Conservation (phyloP, 2,888 invertebrate genomes). For the Melipona beecheii region DNA sequence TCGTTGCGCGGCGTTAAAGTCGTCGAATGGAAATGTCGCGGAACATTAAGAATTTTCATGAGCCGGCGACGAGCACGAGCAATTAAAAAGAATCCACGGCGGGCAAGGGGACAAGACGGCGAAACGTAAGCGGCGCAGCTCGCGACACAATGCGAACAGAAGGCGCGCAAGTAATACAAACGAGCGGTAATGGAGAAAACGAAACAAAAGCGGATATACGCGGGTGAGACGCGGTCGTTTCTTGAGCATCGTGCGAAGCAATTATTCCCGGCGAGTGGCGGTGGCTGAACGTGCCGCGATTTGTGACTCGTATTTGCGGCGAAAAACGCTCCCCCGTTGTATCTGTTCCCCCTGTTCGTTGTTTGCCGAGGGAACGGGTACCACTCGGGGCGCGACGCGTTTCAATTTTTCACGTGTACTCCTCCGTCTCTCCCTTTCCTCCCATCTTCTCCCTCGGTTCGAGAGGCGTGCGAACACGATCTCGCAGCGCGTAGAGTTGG, state of each 20-base stretch:
- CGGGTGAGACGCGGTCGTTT: slow-evolving; percentile 28
- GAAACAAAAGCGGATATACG: slow-evolving; percentile 16
- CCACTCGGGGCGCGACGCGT: slow-evolving; percentile 41
- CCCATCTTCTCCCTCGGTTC: slow-evolving; percentile 3
- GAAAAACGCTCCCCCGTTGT: slow-evolving; percentile 41
- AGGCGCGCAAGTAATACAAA: slow-evolving; percentile 15
- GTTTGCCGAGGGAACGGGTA: slow-evolving; percentile 18
- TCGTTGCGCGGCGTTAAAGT: neutral
- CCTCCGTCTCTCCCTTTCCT: slow-evolving; percentile 20
- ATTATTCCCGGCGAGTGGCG: slow-evolving; percentile 57
- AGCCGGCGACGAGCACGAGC: slow-evolving; percentile 2
- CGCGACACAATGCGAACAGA: neutral
- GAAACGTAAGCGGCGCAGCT: neutral
- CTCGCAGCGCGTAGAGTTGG: too few species aligned
- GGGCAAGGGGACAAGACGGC: neutral
- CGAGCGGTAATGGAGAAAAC: slow-evolving; percentile 39
- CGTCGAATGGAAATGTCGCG: slow-evolving; percentile 30
- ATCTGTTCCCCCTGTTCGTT: neutral
- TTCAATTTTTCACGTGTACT: slow-evolving; percentile 60
- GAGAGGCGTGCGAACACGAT: neutral
- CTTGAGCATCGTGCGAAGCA: slow-evolving; percentile 47
- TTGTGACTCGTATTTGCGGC: slow-evolving; percentile 44
- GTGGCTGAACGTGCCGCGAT: slow-evolving; percentile 45
- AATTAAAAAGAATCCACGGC: slow-evolving; percentile 28
- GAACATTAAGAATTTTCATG: slow-evolving; percentile 28